These are phyloP conservation scores for Criorhina ranunculi DNA, from an alignment of 2,888 invertebrate genomes.

Conservation along the genomic window DNA sequence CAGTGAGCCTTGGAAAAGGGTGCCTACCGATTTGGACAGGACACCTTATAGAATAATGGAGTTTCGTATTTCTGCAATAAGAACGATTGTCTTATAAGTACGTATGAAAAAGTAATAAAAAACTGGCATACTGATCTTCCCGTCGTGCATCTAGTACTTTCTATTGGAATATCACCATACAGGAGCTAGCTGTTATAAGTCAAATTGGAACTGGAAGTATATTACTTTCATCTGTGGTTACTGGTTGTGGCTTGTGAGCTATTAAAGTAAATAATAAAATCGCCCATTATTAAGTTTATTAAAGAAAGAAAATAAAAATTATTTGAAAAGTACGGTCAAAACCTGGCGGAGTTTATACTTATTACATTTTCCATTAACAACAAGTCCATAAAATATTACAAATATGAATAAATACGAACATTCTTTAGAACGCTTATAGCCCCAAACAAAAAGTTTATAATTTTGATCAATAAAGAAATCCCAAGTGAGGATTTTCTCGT, in stretches of 20 bases:
- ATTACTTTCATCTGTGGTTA: not conserved
- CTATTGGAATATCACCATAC: no score
- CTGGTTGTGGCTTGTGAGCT: not conserved
- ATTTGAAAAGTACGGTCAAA: slow-evolving; percentile 21
- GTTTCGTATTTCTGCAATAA: no score
- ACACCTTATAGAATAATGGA: no score
- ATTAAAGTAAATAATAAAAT: slow-evolving; percentile 8
- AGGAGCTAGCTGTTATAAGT: no score
- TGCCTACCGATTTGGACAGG: no score
- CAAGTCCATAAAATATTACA: slow-evolving; percentile 39
- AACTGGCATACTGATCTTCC: no score
- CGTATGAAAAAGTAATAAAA: no score
- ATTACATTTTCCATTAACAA: slow-evolving; percentile 27
- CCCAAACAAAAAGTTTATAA: slow-evolving; percentile 30
- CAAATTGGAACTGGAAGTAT: not conserved
- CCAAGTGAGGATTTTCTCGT: slow-evolving; percentile 37
- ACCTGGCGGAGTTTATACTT: slow-evolving; percentile 8
- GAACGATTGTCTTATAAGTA: no score
- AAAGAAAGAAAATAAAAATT: slow-evolving; percentile 6
- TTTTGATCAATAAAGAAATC: slow-evolving; percentile 54
- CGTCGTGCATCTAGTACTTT: no score
- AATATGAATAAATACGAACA: slow-evolving; percentile 68
- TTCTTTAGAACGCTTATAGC: slow-evolving; percentile 68
- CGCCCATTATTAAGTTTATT: not conserved
- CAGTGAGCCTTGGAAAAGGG: no score